Evolutionary conservation across 2,888 invertebrate genomes (phyloP), one percentile per base, ranked within the genome.

Genomic region (Dryocosmus kuriphilus): DNA sequence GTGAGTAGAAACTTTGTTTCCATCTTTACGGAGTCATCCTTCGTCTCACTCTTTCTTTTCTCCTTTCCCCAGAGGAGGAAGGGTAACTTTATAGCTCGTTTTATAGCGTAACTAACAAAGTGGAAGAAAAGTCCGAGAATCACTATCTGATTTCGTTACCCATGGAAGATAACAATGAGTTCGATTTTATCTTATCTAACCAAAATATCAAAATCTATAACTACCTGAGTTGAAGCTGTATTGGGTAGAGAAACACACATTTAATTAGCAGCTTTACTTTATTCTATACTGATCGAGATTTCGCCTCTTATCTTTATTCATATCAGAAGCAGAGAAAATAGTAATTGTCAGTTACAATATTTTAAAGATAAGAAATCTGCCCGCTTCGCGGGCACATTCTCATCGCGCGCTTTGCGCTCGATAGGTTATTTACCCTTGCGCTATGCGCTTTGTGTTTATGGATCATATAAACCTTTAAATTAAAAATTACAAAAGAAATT

Each of bases 1-100:
- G n/a, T n/a, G 51, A 71, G 27, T n/a, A 71, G 51, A 71, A 71
- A 71, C 71, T 71, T 71, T 71, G 71, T n/a, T 51, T 71, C 71
- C 51, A 71, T 30, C 67, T 41, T 67, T 67, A 41, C 41, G 7
- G 27, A 46, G 27, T 9, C 27, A 22, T 27, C 41, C 27, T 24
- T 46, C 19, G 22, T 41, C 22, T 41, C 16, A 14, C 41, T 22
- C 24, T 46, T 19, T 67, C 41, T 41, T 27, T 51, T 46, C n/a
- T 3, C 30, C 41, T 51, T 71, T n/a, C 30, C 16, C n/a, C n/a
- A 46, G 46, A 16, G 41, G 24, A 71, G 30, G 30, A 51, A 51
- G 30, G 71, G 32, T 71, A 71, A 71, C 71, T 71, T 71, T 71
- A 71, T 71, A 27, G 71, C 30, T 71, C 51, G 46, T 32, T 71